Evolutionary conservation across 2,113 vertebrate species (phyloP).

Genomic region (Aptenodytes forsteri): DNA sequence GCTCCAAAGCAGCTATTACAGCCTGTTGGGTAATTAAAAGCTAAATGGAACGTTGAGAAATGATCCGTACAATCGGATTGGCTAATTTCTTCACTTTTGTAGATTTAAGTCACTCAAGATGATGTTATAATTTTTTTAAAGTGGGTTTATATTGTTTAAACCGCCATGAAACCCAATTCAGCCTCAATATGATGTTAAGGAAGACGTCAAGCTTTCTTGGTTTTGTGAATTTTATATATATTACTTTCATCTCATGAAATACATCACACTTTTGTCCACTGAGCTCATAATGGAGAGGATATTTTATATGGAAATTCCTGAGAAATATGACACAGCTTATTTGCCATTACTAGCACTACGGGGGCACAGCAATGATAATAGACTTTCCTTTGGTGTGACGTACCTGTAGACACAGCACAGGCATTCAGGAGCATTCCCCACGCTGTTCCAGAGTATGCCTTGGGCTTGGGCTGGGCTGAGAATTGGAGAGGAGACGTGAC

Average conservation of each 20-base stretch:
- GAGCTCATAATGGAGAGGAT: neutral
- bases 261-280: neutral
- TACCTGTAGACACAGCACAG: neutral
- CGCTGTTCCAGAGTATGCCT: rapidly evolving
- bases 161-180: neutral
- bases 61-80: constrained; percentile 39
- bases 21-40: constrained; percentile 71
- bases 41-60: constrained; percentile 69
- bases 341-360: neutral
- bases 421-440: neutral
- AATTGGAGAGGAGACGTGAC: neutral
- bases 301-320: neutral
- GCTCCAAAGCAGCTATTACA: constrained; percentile 66
- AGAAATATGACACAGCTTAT: neutral
- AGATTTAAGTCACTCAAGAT: constrained; percentile 49
- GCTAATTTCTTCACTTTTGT: constrained; percentile 51
- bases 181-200: neutral
- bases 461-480: neutral
- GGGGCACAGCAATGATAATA: neutral
- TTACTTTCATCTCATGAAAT: neutral
- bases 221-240: neutral
- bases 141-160: constrained; percentile 10
- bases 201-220: neutral
- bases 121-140: neutral
- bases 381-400: neutral